A percentile compares a stretch with the other conserved stretches of the same genome.
These are phyloP conservation scores for Sinentomon sp. DNA, from an alignment of 2,888 invertebrate species.

Conservation along the genomic window DNA sequence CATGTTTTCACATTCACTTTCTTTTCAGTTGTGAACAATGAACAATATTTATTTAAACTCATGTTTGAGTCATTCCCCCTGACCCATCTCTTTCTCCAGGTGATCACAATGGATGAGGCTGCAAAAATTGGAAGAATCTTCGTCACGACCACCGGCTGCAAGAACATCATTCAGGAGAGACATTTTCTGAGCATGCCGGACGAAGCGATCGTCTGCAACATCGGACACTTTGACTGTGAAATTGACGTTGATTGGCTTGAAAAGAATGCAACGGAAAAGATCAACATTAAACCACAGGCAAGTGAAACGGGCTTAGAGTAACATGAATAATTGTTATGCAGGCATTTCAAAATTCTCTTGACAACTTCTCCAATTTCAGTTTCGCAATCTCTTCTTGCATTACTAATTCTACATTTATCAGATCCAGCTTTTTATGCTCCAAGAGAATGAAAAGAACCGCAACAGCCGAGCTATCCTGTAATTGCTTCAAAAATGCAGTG, in stretches of 20 bases:
- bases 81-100: conserved; percentile 27
- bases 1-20: neutral
- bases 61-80: conserved; percentile 1
- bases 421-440: too few relatives aligned
- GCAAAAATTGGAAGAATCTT: conserved; percentile 70
- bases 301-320: conserved; percentile 2
- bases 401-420: too few relatives aligned
- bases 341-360: neutral
- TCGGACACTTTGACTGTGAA: conserved; percentile 97
- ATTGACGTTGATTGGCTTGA: conserved; percentile 89
- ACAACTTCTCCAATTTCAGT: too few relatives aligned
- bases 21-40: neutral
- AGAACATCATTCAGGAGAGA: conserved; percentile 56
- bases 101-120: conserved; percentile 87
- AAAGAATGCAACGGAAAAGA: conserved; percentile 56
- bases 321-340: conserved; percentile 3
- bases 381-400: too few relatives aligned
- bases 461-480: too few relatives aligned
- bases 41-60: neutral
- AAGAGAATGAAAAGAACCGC: too few relatives aligned
- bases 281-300: conserved; percentile 88
- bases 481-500: too few relatives aligned
- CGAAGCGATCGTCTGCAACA: conserved; percentile 93
- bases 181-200: conserved; percentile 82
- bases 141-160: conserved; percentile 93